A percentile compares a stretch with the other conserved stretches of the same genome.
phyloP scores from a whole-genome alignment of 2,888 invertebrate genomes.

The Matsumyia berberina region DNA sequence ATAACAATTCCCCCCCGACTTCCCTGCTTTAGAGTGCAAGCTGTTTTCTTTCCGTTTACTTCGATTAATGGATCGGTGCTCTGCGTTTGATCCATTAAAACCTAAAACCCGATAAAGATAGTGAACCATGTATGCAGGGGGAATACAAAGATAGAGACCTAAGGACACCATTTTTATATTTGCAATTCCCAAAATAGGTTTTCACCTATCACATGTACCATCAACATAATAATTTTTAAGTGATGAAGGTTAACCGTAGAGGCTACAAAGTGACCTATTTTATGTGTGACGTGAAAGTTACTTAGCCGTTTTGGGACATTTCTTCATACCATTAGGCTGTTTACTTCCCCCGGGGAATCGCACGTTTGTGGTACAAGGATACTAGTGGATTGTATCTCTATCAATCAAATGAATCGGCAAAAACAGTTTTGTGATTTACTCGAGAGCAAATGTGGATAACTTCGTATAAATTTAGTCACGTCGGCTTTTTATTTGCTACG shows the following conservation, averaged over 20 bases:
- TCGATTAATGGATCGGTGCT: no score
- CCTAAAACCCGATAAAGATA: no score
- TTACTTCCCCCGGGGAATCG: background rate
- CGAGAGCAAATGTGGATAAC: background rate
- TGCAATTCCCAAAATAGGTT: no score
- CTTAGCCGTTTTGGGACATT: conserved; percentile 15
- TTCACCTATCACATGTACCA: background rate
- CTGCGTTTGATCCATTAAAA: no score
- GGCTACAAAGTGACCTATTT: conserved; percentile 20
- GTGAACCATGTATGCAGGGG: no score
- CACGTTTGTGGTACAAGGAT: conserved; percentile 8
- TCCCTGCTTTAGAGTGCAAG: no score
- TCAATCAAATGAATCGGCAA: conserved; percentile 48
- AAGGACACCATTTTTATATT: no score
- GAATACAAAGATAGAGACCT: no score
- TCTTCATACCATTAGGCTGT: background rate
- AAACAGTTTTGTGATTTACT: conserved; percentile 30
- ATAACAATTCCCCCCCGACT: no score
- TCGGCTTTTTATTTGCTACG: conserved; percentile 45
- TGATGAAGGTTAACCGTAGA: conserved; percentile 4
- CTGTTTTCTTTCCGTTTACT: no score
- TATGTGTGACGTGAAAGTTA: conserved; percentile 1
- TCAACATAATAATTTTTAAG: conserved; percentile 2
- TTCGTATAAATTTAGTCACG: conserved; percentile 38
- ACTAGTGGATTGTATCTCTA: conserved; percentile 22